Evolutionary conservation across 1,140 invertebrate species (phyloP).

Genomic region (Oreohelix idahoensis): DNA sequence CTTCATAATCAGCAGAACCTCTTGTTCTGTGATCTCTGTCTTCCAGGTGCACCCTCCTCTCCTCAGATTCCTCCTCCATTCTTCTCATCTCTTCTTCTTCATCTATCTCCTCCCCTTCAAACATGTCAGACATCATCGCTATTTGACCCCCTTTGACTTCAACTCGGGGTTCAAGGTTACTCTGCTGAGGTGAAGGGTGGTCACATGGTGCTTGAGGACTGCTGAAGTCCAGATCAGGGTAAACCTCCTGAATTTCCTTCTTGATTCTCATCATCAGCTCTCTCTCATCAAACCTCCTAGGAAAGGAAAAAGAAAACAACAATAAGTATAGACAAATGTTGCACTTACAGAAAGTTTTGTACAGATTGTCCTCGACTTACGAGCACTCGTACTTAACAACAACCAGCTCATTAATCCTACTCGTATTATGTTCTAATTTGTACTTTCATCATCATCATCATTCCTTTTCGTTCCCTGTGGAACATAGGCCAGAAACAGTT

Average conservation of each 20-base stretch:
- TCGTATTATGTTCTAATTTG: too few species aligned
- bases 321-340: background rate
- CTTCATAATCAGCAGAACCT: background rate
- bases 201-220: background rate
- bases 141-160: constrained; percentile 27
- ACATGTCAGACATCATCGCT: constrained; percentile 17
- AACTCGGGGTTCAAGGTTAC: background rate
- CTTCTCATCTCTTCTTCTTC: constrained; percentile 1
- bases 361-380: too few species aligned
- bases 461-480: too few species aligned
- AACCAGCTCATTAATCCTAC: too few species aligned
- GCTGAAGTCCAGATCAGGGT: constrained; percentile 32
- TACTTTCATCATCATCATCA: too few species aligned
- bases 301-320: background rate
- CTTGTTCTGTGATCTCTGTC: background rate
- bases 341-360: too few species aligned
- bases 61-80: background rate
- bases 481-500: too few species aligned
- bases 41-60: background rate
- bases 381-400: too few species aligned
- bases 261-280: constrained; percentile 51
- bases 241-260: constrained; percentile 41
- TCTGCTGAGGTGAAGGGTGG: background rate
- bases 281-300: constrained; percentile 41
- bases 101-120: constrained; percentile 18